Conservation (phyloP, 2,113 vertebrate genomes). For the Pogona vitticeps region DNA sequence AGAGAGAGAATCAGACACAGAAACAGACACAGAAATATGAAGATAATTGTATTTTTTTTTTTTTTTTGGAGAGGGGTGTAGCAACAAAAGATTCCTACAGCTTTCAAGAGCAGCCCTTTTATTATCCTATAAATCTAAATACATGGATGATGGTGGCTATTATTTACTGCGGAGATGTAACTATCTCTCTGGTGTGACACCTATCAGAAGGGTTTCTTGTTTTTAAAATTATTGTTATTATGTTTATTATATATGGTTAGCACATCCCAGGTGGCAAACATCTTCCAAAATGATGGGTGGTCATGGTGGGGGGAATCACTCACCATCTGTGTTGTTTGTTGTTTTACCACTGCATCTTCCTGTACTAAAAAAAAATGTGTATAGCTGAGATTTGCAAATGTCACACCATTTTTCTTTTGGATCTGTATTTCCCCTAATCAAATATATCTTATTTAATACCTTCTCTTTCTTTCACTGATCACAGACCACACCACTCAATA, state of each 20-base stretch:
- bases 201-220: slow-evolving; percentile 5
- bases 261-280: neutral
- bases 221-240: slow-evolving; percentile 28
- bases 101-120: slow-evolving; percentile 2
- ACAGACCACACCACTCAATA: slow-evolving; percentile 21
- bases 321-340: neutral
- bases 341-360: neutral
- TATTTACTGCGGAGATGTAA: slow-evolving; percentile 26
- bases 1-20: slow-evolving; percentile 9
- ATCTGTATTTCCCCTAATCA: slow-evolving; percentile 30
- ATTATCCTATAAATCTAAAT: slow-evolving; percentile 40
- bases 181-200: slow-evolving; percentile 30
- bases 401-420: slow-evolving; percentile 7
- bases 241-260: slow-evolving; percentile 30
- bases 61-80: neutral
- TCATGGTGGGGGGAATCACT: too few species aligned
- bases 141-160: slow-evolving; percentile 16
- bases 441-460: slow-evolving; percentile 37
- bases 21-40: neutral
- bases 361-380: slow-evolving; percentile 2
- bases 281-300: neutral
- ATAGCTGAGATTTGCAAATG: slow-evolving; percentile 10
- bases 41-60: slow-evolving; percentile 10
- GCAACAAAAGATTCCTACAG: slow-evolving; percentile 6
- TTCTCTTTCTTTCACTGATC: slow-evolving; percentile 34